Base-by-base conservation (phyloP, 2,888 invertebrate species). In the Polydrusus tereticollis region DNA sequence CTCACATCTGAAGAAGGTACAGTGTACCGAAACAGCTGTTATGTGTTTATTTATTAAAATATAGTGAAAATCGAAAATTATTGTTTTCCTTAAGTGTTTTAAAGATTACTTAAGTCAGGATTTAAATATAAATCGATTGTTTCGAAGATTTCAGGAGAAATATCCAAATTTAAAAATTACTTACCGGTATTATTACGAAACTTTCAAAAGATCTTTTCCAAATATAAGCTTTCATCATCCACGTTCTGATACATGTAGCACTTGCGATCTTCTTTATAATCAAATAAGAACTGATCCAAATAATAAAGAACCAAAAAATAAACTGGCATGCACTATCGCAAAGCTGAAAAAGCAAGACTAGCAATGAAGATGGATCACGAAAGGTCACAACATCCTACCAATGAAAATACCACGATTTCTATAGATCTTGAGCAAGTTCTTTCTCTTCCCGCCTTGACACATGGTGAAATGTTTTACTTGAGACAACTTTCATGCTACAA, bases 81-180 rank as follows among this genome's bases (percentile, higher is more conserved):
- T n/a, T n/a, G n/a, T n/a, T n/a, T n/a, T n/a, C n/a, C n/a, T n/a
- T n/a, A n/a, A n/a, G n/a, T n/a, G n/a, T n/a, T n/a, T n/a, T n/a
- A n/a, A n/a, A n/a, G n/a, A n/a, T 3, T 66, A 66, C 41, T 58
- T 66, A 58, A 66, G 66, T 33, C 66, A 58, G 41, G 58, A 66
- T 45, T 45, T 66, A 29, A 66, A 66, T 26, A 45, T 66, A 20
- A 41, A 47, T 36, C 18, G 57, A 29, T 66, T 66, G 66, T 66
- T 33, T 52, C 23, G 20, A 33, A 43, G 26, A 16, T 66, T 58
- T 66, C 21, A 66, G 23, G 52, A 43, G 20, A 21, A 26, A 36
- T 57, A 43, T 45, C 45, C 33, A 14, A 57, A 66, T 57, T 57
- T 45, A 55, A n/a, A 57, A 41, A 45, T 66, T 38, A 43, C 66